A percentile compares a stretch with the other conserved stretches of the same genome.
Conservation (phyloP, 2,888 invertebrate genomes). For the Caenorhabditis sp. region DNA sequence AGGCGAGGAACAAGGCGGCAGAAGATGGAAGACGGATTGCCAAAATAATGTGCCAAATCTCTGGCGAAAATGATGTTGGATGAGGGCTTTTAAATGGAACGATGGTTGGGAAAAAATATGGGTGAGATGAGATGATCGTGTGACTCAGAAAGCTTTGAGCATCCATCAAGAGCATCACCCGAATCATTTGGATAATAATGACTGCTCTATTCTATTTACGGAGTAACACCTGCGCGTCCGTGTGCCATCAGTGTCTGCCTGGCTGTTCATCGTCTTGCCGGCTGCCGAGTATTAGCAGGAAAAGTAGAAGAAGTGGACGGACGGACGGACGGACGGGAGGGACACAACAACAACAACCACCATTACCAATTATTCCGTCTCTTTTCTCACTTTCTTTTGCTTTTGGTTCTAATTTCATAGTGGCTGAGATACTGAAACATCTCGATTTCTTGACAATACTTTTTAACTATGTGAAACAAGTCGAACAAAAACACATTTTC, state of each 20-base stretch:
- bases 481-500: neutral
- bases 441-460: neutral
- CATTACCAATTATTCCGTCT: constrained; percentile 51
- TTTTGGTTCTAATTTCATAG: constrained; percentile 39
- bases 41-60: constrained; percentile 55
- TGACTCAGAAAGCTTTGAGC: no score
- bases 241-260: constrained; percentile 6
- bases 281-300: constrained; percentile 44
- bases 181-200: constrained; percentile 40
- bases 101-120: neutral
- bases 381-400: constrained; percentile 30
- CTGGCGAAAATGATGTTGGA: constrained; percentile 36
- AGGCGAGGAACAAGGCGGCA: constrained; percentile 3
- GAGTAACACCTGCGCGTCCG: constrained; percentile 42
- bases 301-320: constrained; percentile 44
- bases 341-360: constrained; percentile 47
- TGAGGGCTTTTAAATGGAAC: constrained; percentile 19
- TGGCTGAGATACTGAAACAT: constrained; percentile 28
- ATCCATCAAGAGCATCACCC: neutral
- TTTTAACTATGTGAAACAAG: constrained; percentile 8
- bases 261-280: constrained; percentile 3
- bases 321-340: constrained; percentile 28
- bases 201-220: constrained; percentile 21
- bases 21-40: constrained; percentile 48
- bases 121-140: neutral